Conservation (phyloP, 2,797 vertebrate genomes). For the Sphenopsis melanotis region DNA sequence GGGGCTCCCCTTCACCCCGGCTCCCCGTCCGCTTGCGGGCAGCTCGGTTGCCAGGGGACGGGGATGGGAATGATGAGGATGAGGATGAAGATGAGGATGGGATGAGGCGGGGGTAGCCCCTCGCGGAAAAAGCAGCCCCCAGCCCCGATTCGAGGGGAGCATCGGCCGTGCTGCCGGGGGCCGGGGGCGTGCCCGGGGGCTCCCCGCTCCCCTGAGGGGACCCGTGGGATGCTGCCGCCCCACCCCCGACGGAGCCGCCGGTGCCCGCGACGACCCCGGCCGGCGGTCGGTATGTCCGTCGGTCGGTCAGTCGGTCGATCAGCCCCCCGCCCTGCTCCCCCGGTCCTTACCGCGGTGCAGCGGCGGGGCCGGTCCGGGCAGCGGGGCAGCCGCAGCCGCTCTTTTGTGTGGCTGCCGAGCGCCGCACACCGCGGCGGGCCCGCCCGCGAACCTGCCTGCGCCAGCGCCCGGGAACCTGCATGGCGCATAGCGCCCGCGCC, state of each 20-base stretch:
- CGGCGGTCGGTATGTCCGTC: background rate
- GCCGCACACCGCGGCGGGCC: constrained; percentile 11
- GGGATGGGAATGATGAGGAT: background rate
- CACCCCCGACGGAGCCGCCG: background rate
- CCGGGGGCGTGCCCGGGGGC: background rate
- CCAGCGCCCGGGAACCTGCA: background rate
- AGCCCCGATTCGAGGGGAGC: background rate
- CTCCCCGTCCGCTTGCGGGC: background rate
- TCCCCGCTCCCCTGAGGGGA: background rate
- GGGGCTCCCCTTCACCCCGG: background rate
- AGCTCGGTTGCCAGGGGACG: background rate
- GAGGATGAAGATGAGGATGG: background rate
- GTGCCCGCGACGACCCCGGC: background rate
- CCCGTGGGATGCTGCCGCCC: background rate
- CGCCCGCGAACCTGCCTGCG: constrained; percentile 35
- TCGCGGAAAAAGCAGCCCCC: background rate
- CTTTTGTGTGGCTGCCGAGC: constrained; percentile 35
- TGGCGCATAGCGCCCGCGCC: background rate
- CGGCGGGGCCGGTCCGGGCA: background rate
- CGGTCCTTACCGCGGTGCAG: constrained; percentile 9
- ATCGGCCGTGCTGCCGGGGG: background rate
- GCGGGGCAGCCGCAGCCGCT: background rate
- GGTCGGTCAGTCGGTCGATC: background rate
- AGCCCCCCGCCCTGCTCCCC: background rate
- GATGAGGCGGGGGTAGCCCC: background rate